Percentiles rank a stretch among this genome's conserved stretches.
These are phyloP conservation scores for Lepidurus arcticus DNA, from an alignment of 1,140 invertebrate genomes.

Conservation along the genomic window DNA sequence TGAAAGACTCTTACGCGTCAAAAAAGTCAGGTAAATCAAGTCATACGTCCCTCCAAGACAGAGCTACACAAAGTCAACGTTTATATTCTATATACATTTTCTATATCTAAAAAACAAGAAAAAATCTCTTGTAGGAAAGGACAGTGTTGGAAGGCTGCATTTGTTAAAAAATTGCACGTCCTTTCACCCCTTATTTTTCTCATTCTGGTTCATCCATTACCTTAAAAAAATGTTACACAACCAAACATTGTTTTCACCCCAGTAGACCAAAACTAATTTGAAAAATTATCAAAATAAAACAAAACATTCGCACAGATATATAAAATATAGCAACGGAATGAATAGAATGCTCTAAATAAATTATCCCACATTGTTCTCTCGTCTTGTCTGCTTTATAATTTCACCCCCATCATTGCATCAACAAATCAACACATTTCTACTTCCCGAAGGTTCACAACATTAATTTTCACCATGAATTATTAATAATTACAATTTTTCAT, in stretches of 20 bases:
- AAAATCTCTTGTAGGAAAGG: neutral
- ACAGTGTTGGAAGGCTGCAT: conserved; percentile 14
- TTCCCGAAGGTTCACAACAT: too few species aligned
- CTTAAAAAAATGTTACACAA: neutral
- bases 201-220: neutral
- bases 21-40: conserved; percentile 8
- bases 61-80: conserved; percentile 2
- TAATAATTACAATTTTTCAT: too few species aligned
- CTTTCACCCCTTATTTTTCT: neutral
- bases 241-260: neutral
- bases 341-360: conserved; percentile 20
- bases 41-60: neutral
- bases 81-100: neutral
- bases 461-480: too few species aligned
- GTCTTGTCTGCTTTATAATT: neutral
- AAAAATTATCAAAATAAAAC: neutral
- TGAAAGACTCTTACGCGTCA: conserved; percentile 18
- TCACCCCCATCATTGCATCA: neutral
- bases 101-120: neutral
- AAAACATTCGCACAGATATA: neutral
- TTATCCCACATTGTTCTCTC: neutral
- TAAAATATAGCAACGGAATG: conserved; percentile 2
- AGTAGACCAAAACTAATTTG: neutral
- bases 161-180: neutral
- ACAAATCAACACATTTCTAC: too few species aligned